These are phyloP conservation scores for Thereuonema tuberculata DNA, from an alignment of 1,140 invertebrate genomes.

Conservation along the genomic window DNA sequence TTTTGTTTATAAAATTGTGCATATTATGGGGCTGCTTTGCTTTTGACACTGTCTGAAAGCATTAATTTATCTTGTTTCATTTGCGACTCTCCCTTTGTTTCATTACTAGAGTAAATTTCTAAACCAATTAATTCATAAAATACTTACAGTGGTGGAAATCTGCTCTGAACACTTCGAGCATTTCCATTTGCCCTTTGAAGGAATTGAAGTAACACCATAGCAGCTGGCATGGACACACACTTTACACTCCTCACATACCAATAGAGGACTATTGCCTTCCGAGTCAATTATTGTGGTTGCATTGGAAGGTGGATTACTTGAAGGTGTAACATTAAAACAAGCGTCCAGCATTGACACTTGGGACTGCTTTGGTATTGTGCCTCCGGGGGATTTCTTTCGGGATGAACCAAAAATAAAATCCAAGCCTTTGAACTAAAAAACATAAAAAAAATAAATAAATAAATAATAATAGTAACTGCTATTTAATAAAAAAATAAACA, in stretches of 20 bases:
- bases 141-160: slow-evolving; percentile 12
- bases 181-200: slow-evolving; percentile 22
- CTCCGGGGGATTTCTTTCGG: neutral
- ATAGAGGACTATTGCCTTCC: slow-evolving; percentile 26
- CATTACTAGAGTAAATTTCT: too few relatives aligned
- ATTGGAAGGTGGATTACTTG: neutral
- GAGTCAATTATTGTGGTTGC: slow-evolving; percentile 15
- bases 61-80: too few relatives aligned
- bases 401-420: neutral
- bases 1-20: too few relatives aligned
- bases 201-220: slow-evolving; percentile 14
- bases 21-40: too few relatives aligned
- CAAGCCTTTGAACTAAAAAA: neutral
- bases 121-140: too few relatives aligned
- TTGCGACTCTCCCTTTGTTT: too few relatives aligned
- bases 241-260: slow-evolving; percentile 31
- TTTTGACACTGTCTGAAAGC: too few relatives aligned
- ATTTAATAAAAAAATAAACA: neutral
- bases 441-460: neutral
- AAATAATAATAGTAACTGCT: neutral
- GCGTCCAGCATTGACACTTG: neutral
- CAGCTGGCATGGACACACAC: slow-evolving; percentile 36
- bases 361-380: neutral
- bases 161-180: slow-evolving; percentile 26
- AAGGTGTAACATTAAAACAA: slow-evolving; percentile 1